Conservation (phyloP, 2,797 vertebrate genomes). For the Anolis apletophallus region DNA sequence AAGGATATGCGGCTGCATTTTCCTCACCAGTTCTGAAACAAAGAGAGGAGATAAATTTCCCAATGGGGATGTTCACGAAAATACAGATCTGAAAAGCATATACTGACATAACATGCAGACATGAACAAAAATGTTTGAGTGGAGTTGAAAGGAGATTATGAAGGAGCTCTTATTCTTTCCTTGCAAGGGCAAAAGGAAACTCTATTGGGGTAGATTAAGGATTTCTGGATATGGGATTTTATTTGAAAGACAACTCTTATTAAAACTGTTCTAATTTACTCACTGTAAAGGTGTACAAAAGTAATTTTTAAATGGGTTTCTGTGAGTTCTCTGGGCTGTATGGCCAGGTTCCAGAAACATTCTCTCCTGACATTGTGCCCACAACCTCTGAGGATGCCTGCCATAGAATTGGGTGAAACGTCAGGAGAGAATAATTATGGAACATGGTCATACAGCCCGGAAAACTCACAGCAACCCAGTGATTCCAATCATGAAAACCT, state of each 20-base stretch:
- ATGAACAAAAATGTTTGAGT: slow-evolving; percentile 49
- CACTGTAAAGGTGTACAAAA: slow-evolving; percentile 21
- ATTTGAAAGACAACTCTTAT: neutral
- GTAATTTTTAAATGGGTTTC: neutral
- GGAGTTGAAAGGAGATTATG: slow-evolving; percentile 56
- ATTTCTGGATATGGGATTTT: neutral
- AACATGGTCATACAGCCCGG: too few species aligned
- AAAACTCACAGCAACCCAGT: too few species aligned
- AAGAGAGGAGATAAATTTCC: slow-evolving; percentile 49
- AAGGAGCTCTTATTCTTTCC: slow-evolving; percentile 37
- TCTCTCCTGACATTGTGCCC: too few species aligned
- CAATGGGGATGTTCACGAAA: slow-evolving; percentile 32
- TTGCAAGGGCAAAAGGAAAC: slow-evolving; percentile 46
- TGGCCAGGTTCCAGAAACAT: too few species aligned
- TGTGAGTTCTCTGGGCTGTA: too few species aligned
- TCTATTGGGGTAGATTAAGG: neutral
- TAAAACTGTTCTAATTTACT: slow-evolving; percentile 13
- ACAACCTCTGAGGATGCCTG: too few species aligned
- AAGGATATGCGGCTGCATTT: slow-evolving; percentile 81
- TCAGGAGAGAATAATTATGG: too few species aligned
- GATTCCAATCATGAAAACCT: too few species aligned
- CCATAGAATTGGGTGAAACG: too few species aligned
- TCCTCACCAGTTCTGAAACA: slow-evolving; percentile 87
- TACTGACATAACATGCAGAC: slow-evolving; percentile 49
- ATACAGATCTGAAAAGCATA: slow-evolving; percentile 15